phyloP scores from a whole-genome alignment of 2,797 vertebrate genomes.

The Helicolenus hilgendorfi region DNA sequence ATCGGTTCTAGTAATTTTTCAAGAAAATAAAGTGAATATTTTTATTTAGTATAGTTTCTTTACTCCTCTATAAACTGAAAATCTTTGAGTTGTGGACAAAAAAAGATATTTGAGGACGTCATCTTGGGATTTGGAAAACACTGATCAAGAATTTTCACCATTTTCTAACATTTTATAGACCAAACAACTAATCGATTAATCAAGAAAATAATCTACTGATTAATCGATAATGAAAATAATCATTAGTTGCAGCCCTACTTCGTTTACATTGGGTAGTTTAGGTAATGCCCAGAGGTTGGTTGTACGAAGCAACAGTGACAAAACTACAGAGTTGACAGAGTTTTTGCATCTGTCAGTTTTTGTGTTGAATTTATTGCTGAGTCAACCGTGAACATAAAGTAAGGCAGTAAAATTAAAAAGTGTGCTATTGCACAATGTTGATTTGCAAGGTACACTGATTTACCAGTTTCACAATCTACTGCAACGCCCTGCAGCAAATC shows the following conservation, averaged over 20 bases:
- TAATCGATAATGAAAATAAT: no score
- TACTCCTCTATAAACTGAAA: no score
- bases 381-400: background rate
- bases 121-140: no score
- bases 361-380: background rate
- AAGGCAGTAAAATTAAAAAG: background rate
- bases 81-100: no score
- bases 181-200: no score
- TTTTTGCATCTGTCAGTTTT: background rate
- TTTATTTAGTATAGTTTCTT: no score
- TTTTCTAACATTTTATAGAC: no score
- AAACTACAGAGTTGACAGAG: background rate
- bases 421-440: background rate
- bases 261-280: background rate
- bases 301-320: background rate
- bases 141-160: no score
- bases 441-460: conserved; percentile 8
- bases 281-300: background rate
- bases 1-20: no score
- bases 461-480: conserved; percentile 4
- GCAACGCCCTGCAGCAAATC: background rate
- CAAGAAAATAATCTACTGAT: no score
- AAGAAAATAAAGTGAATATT: no score
- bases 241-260: background rate
- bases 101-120: no score